Base-by-base conservation (phyloP, 2,797 vertebrate species). In the Mormyrus proboscirostris region DNA sequence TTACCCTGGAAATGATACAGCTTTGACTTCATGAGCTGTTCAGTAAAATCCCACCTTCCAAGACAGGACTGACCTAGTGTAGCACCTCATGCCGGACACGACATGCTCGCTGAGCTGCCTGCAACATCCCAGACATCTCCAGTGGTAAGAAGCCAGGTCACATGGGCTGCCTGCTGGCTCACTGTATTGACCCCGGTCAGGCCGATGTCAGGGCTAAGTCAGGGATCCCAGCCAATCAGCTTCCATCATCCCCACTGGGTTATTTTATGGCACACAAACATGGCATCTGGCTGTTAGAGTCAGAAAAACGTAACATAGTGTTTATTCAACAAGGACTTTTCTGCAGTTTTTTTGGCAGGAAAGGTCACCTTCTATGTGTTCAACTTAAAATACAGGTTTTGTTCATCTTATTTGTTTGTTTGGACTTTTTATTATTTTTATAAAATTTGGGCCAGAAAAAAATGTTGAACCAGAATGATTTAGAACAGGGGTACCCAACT, bases 81-180 rank as follows among this genome's bases (percentile, higher is more conserved):
- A 6, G 38, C 16, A 44, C 14, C 41, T 79, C 19, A n/a, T 44
- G 16, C 38, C 19, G n/a, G 41, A 79, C 33, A 19, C 19, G 0
- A 19, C 73, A 79, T 7, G 38, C 16, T 79, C 38, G 19, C 38
- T 79, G 33, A 19, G 16, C 6, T 0, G 33, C 5, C 41, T 79
- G 73, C 38, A 41, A 79, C 41, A 41, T 79, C 73, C 19, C 73
- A 79, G 73, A 79, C 33, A 79, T 44, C 16, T n/a, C 73, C 41
- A 79, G 33, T 16, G 73, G 73, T 79, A 29, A n/a, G 19, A 51
- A 85, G 83, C 83, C n/a, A 51, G 44, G 83, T 85, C 83, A 85
- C 19, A 47, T 53, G 83, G 1, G 12, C 50, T 85, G n/a, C n/a
- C 83, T 85, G 83, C 83, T 50, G 47, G 47, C 44, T 25, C 83